phyloP scores from a whole-genome alignment of 2,113 vertebrate species.

The Calyptommatus sinebrachiatus region DNA sequence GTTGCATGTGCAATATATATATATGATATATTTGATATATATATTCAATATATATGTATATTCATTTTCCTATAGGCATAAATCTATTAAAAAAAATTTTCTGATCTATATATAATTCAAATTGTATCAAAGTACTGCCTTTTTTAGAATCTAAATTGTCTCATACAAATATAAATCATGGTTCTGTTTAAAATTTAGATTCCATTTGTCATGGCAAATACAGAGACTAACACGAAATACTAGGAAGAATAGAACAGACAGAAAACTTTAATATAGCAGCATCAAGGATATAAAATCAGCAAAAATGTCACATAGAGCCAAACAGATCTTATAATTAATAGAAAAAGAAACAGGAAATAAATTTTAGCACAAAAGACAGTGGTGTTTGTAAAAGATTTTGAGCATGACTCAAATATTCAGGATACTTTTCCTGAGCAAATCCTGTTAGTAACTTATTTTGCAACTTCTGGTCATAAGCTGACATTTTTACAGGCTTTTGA shows the following conservation, averaged over 20 bases:
- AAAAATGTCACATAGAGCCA: background rate
- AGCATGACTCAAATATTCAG: no score
- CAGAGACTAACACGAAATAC: background rate
- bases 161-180: background rate
- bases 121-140: no score
- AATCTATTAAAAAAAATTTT: background rate
- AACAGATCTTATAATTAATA: background rate
- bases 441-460: no score
- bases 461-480: no score
- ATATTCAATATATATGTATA: background rate
- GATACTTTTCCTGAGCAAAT: no score
- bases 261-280: background rate
- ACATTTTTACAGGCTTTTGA: background rate
- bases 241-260: background rate
- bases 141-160: background rate
- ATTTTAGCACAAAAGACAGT: background rate
- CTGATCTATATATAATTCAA: no score
- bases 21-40: no score
- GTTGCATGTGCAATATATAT: background rate
- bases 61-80: background rate
- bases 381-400: no score
- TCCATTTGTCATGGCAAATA: background rate
- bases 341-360: background rate
- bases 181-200: background rate
- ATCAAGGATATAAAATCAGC: background rate